phyloP scores from a whole-genome alignment of 1,140 invertebrate species.

The Lasioglossum baleicum region DNA sequence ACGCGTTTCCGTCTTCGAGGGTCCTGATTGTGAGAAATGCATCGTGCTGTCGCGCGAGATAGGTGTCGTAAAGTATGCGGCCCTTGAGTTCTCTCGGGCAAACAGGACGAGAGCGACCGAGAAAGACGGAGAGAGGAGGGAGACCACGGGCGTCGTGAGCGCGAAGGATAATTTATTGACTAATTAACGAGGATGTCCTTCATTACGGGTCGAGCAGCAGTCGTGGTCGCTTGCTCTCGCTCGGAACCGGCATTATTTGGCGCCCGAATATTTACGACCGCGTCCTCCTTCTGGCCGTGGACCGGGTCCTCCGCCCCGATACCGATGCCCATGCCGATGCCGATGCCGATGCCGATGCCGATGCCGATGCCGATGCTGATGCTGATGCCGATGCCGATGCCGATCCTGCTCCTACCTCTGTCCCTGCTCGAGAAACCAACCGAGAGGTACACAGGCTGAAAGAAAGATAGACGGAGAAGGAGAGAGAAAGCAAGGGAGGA shows the following conservation, averaged over 20 bases:
- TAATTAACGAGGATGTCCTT: slow-evolving; percentile 80
- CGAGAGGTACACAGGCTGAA: background rate
- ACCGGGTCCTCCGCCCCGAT: slow-evolving; percentile 58
- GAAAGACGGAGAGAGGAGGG: slow-evolving; percentile 27
- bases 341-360: slow-evolving; percentile 34
- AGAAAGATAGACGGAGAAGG: background rate
- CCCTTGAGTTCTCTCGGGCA: slow-evolving; percentile 51
- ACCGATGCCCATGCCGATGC: slow-evolving; percentile 48
- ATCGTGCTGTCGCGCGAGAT: slow-evolving; percentile 63
- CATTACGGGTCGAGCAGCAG: slow-evolving; percentile 75
- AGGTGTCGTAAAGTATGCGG: slow-evolving; percentile 71
- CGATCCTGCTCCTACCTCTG: slow-evolving; percentile 30
- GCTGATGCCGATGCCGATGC: slow-evolving; percentile 43
- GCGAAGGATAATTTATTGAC: slow-evolving; percentile 79
- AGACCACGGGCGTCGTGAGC: slow-evolving; percentile 71
- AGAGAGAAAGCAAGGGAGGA: background rate
- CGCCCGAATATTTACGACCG: slow-evolving; percentile 78
- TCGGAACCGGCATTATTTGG: slow-evolving; percentile 74
- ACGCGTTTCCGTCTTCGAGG: slow-evolving; percentile 64
- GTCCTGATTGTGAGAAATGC: slow-evolving; percentile 66
- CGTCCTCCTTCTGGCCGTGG: slow-evolving; percentile 61
- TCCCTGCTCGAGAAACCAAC: slow-evolving; percentile 35
- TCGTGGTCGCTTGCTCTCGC: slow-evolving; percentile 65
- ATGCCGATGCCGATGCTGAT: slow-evolving; percentile 35
- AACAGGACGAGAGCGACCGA: slow-evolving; percentile 52